A percentile compares a stretch with the other conserved stretches of the same genome.
phyloP scores from a whole-genome alignment of 2,113 vertebrate species.

The Bos indicus region DNA sequence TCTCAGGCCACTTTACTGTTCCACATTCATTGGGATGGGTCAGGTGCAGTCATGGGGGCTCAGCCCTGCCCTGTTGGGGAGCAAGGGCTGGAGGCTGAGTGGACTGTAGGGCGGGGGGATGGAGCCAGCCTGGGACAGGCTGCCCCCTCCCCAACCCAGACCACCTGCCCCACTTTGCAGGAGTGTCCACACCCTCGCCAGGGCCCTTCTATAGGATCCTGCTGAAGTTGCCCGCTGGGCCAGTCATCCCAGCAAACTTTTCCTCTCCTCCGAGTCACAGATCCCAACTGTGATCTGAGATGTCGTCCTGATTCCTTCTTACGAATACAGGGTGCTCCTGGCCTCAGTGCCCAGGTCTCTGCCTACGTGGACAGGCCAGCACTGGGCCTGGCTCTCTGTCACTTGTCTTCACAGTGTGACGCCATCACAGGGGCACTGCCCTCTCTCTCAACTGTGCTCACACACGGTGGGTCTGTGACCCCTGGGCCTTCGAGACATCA shows the following conservation, averaged over 20 bases:
- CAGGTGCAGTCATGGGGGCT: background rate
- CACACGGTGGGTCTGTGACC: fast-evolving
- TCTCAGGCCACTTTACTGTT: background rate
- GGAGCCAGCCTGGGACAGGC: background rate
- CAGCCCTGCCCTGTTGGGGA: background rate
- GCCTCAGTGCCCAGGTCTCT: background rate
- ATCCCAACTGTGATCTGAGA: background rate
- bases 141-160: background rate
- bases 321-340: fast-evolving
- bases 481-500: background rate
- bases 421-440: no score
- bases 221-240: background rate
- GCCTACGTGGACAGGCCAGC: fast-evolving
- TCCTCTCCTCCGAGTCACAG: fast-evolving
- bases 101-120: no score
- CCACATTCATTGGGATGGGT: background rate
- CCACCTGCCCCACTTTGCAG: background rate
- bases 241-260: background rate
- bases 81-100: background rate
- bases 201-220: background rate
- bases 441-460: fast-evolving
- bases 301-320: fast-evolving
- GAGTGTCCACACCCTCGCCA: fast-evolving
- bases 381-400: background rate
- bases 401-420: fast-evolving